These are phyloP conservation scores for Myripristis murdjan DNA, from an alignment of 2,797 vertebrate species.

Conservation along the genomic window DNA sequence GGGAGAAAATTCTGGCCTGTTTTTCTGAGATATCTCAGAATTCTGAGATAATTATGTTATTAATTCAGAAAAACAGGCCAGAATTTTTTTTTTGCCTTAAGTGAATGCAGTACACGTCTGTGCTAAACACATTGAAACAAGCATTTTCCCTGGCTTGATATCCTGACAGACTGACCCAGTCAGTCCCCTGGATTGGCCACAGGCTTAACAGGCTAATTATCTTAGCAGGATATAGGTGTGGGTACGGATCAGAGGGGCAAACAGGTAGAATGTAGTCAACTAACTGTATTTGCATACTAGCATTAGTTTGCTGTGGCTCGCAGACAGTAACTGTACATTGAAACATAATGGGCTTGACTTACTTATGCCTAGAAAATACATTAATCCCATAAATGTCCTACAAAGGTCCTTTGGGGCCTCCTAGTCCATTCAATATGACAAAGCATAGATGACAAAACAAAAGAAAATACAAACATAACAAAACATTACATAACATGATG, in stretches of 20 bases:
- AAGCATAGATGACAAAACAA: not conserved
- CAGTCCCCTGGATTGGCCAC: slow-evolving; percentile 48
- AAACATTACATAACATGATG: not conserved
- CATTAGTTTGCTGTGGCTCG: not conserved
- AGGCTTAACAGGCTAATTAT: slow-evolving; percentile 25
- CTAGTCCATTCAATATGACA: not conserved
- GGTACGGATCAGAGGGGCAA: slow-evolving; percentile 11
- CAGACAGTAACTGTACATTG: not conserved
- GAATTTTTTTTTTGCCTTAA: too few species aligned
- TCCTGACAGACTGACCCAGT: slow-evolving; percentile 38
- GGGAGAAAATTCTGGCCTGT: too few species aligned
- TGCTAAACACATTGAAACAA: not conserved
- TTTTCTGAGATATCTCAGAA: too few species aligned
- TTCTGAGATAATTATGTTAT: too few species aligned
- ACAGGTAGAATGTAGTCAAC: slow-evolving; percentile 2
- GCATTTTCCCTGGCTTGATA: slow-evolving; percentile 13
- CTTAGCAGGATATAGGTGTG: slow-evolving; percentile 7
- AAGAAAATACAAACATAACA: not conserved
- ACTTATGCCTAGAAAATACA: too few species aligned
- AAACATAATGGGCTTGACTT: not conserved
- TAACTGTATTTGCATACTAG: slow-evolving; percentile 9
- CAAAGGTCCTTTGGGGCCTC: not conserved
- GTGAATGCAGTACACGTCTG: too few species aligned
- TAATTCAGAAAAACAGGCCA: too few species aligned
- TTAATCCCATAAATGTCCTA: too few species aligned